Base-by-base conservation (phyloP, 2,113 vertebrate genomes). In the Hippopotamus amphibius region DNA sequence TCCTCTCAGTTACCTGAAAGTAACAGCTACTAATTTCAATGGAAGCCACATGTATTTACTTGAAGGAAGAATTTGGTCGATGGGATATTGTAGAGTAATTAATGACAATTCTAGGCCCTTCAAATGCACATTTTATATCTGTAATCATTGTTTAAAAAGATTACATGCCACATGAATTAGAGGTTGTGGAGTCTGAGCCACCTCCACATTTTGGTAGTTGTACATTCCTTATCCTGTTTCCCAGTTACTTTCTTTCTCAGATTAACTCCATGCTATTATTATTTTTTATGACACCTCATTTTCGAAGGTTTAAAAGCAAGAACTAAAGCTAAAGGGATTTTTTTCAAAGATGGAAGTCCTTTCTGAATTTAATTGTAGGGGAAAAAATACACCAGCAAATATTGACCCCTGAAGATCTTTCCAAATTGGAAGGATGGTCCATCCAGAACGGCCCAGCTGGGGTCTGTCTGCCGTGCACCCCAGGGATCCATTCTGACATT, bases 141-240 rank as follows among this genome's bases (percentile, higher is more conserved):
- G 2, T 91, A 94, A 97, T 80, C 81, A 81, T 71, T 97, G 79
- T 94, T 97, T 97, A 81, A 83, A 88, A 95, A 97, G 92, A 97
- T 94, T 82, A 88, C 46, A 84, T 63, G n/a, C 63, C 95, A 13
- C 85, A 10, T 26, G 95, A 97, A 96, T 97, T 97, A 97, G 84
- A 96, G 92, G 83, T 30, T 97, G 8, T 28, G 19, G 19, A 92
- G 68, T 43, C 6, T 6, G n/a, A 77, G 65, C 55, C 84, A 65
- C 93, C 63, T 88, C 50, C 63, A 24, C 81, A 19, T 84, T 66
- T 16, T 14, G 53, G 48, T 50, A 17, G 12, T 7, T 69, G 13
- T 46, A 4, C 8, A 3, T 72, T 81, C 55, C 43, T 93, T 71
- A 65, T 63, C 81, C 84, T 77, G 17, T 65, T 79, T 43, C 69